Conservation (phyloP, 2,888 invertebrate genomes). For the Leucophora obtusa region DNA sequence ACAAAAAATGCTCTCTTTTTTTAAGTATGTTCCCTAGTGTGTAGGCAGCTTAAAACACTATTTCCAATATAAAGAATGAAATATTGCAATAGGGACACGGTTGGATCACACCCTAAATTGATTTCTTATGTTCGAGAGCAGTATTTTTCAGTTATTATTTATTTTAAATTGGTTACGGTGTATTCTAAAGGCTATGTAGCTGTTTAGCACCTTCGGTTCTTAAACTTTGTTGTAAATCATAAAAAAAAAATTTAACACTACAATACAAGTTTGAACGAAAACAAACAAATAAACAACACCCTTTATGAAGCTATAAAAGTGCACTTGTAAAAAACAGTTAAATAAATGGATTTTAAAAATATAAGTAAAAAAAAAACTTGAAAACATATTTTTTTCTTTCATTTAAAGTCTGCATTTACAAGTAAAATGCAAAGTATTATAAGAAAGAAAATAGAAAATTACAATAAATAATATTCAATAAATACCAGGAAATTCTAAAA, state of each 20-base stretch:
- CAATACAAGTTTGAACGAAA: conserved; percentile 22
- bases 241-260: conserved; percentile 7
- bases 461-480: conserved; percentile 15
- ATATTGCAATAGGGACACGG: too few relatives aligned
- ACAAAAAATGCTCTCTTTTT: too few relatives aligned
- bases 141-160: too few relatives aligned
- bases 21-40: too few relatives aligned
- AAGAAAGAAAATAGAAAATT: conserved; percentile 8
- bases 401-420: conserved; percentile 1
- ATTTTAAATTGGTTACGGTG: not conserved
- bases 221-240: conserved; percentile 21
- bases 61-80: conserved; percentile 8
- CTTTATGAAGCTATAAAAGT: conserved; percentile 60
- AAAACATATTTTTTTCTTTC: conserved; percentile 12
- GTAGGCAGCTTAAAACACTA: too few relatives aligned
- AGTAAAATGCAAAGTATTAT: conserved; percentile 10
- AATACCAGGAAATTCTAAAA: conserved; percentile 21
- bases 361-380: not conserved
- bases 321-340: conserved; percentile 47
- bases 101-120: too few relatives aligned
- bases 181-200: not conserved
- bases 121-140: too few relatives aligned
- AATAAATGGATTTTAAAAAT: not conserved
- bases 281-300: conserved; percentile 27
- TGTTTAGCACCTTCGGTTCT: not conserved